Conservation (phyloP, 1,140 invertebrate species). For the Spodoptera litura region DNA sequence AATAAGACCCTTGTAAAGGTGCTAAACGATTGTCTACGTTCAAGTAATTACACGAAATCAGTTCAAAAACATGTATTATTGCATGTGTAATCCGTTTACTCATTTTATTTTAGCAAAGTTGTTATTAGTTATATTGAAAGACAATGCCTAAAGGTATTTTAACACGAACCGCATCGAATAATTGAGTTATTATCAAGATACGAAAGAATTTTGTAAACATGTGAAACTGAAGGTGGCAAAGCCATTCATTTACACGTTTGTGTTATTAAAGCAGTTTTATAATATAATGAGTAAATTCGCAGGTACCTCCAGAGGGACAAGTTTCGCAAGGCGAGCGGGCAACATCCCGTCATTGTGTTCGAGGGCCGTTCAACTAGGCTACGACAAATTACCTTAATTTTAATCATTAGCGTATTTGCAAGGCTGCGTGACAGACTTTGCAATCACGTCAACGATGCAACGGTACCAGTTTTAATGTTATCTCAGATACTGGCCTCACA, state of each 20-base stretch:
- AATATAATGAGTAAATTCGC: neutral
- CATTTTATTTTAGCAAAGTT: too few species aligned
- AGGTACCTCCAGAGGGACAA: constrained; percentile 1
- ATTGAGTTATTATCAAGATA: too few species aligned
- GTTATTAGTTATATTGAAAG: too few species aligned
- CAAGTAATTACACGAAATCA: neutral
- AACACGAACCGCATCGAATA: too few species aligned
- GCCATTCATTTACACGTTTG: too few species aligned
- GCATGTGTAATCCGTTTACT: neutral
- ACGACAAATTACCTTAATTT: constrained; percentile 49
- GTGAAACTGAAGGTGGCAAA: neutral
- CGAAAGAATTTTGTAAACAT: too few species aligned
- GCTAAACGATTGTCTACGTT: too few species aligned
- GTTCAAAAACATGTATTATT: neutral
- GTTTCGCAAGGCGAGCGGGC: constrained; percentile 36
- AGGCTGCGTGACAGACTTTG: constrained; percentile 42
- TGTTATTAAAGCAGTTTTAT: too few species aligned
- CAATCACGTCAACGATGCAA: constrained; percentile 20
- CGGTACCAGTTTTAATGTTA: constrained; percentile 13
- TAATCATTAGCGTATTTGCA: constrained; percentile 48
- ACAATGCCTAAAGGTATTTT: too few species aligned
- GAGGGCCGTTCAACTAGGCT: constrained; percentile 6
- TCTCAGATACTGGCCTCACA: neutral
- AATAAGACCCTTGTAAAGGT: neutral
- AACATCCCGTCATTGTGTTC: constrained; percentile 58